Conservation (phyloP, 1,140 invertebrate genomes). For the Drosophila carrolli region DNA sequence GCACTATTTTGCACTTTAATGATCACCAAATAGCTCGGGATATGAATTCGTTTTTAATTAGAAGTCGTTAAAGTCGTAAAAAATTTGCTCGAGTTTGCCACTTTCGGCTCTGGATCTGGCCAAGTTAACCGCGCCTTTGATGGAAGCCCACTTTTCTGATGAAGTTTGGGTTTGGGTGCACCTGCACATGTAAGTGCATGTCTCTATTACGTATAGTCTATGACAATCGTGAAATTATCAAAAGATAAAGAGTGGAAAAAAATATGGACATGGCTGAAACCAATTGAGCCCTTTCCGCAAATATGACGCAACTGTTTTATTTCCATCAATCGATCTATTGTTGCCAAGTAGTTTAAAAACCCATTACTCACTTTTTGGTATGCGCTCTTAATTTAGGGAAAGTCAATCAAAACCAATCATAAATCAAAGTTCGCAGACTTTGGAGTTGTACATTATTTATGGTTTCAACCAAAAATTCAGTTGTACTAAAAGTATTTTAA, state of each 20-base stretch:
- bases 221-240: conserved; percentile 36
- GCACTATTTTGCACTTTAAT: conserved; percentile 78
- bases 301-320: conserved; percentile 1
- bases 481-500: conserved; percentile 3
- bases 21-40: conserved; percentile 74
- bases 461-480: background rate
- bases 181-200: conserved; percentile 29
- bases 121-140: conserved; percentile 19
- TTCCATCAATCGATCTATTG: conserved; percentile 9
- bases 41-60: conserved; percentile 80
- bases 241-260: conserved; percentile 14
- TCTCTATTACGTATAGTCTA: conserved; percentile 29
- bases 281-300: background rate
- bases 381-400: conserved; percentile 7
- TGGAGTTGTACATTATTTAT: background rate
- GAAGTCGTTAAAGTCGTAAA: conserved; percentile 80
- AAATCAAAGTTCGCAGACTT: conserved; percentile 11
- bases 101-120: conserved; percentile 29
- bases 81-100: conserved; percentile 70
- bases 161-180: background rate
- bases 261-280: background rate
- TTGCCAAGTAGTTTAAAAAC: background rate
- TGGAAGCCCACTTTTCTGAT: conserved; percentile 12
- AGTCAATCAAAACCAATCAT: conserved; percentile 27
- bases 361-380: conserved; percentile 18